Evolutionary conservation across 2,113 vertebrate genomes (phyloP).

Genomic region (Morone saxatilis): DNA sequence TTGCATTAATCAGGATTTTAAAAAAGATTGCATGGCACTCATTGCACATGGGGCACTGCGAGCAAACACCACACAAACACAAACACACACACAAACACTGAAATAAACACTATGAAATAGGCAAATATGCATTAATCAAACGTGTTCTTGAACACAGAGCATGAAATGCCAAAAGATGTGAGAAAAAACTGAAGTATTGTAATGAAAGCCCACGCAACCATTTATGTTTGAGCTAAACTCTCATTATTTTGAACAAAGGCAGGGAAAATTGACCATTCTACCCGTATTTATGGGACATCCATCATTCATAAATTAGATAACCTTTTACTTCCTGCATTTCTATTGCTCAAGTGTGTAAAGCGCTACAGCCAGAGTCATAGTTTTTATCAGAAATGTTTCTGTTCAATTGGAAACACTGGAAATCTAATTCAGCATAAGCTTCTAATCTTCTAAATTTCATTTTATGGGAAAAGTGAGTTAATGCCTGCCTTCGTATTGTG

Average conservation of each 20-base stretch:
- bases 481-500: conserved; percentile 44
- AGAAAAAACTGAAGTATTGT: conserved; percentile 16
- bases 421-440: conserved; percentile 65
- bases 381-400: conserved; percentile 47
- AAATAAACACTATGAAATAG: conserved; percentile 32
- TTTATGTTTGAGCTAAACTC: conserved; percentile 30
- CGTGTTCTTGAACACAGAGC: conserved; percentile 8
- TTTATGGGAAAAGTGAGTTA: conserved; percentile 68
- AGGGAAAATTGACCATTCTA: conserved; percentile 55
- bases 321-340: conserved; percentile 51
- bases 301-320: conserved; percentile 64
- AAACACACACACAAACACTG: conserved; percentile 10
- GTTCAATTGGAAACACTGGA: conserved; percentile 63
- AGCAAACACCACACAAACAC: conserved; percentile 5
- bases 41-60: conserved; percentile 37
- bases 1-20: conserved; percentile 61
- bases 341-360: conserved; percentile 29
- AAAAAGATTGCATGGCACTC: conserved; percentile 40
- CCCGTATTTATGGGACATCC: conserved; percentile 44
- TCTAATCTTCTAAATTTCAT: conserved; percentile 76
- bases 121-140: conserved; percentile 47
- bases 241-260: conserved; percentile 61
- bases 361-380: neutral
- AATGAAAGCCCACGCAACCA: conserved; percentile 21
- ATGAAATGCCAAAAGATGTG: conserved; percentile 12